Evolutionary conservation across 2,797 vertebrate genomes (phyloP).

Genomic region (Halcyon badia): DNA sequence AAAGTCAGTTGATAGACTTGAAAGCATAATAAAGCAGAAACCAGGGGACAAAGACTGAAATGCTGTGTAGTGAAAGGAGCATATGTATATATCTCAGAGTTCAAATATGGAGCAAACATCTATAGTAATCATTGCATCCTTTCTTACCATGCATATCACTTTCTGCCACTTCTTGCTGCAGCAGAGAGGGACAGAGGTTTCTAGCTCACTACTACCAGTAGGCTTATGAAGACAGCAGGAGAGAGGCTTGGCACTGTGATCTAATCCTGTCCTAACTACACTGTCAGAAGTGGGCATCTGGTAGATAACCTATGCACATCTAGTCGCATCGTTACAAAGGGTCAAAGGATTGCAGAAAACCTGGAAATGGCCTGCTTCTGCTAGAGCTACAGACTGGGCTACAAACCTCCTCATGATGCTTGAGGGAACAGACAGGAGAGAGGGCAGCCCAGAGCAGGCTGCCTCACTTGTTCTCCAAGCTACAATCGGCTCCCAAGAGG

Average conservation of each 20-base stretch:
- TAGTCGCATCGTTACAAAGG: background rate
- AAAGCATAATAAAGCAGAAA: background rate
- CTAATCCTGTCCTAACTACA: background rate
- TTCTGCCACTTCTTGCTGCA: background rate
- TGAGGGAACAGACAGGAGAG: background rate
- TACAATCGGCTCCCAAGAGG: background rate
- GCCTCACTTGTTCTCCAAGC: background rate
- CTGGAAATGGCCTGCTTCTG: background rate
- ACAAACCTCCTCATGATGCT: background rate
- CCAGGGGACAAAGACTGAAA: background rate
- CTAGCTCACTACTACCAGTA: background rate
- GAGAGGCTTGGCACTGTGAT: rapidly evolving
- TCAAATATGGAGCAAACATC: background rate
- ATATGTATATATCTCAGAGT: no score
- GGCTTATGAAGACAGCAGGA: background rate
- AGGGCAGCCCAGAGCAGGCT: background rate
- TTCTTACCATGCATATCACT: background rate
- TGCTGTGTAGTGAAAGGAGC: background rate
- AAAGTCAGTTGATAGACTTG: background rate
- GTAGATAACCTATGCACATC: background rate
- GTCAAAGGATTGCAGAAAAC: background rate
- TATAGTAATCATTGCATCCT: background rate
- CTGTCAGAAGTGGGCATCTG: background rate
- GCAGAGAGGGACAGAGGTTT: background rate
- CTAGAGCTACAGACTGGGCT: background rate